These are phyloP conservation scores for Pachycephus smyrnensis DNA, from an alignment of 2,888 invertebrate species.

Conservation along the genomic window DNA sequence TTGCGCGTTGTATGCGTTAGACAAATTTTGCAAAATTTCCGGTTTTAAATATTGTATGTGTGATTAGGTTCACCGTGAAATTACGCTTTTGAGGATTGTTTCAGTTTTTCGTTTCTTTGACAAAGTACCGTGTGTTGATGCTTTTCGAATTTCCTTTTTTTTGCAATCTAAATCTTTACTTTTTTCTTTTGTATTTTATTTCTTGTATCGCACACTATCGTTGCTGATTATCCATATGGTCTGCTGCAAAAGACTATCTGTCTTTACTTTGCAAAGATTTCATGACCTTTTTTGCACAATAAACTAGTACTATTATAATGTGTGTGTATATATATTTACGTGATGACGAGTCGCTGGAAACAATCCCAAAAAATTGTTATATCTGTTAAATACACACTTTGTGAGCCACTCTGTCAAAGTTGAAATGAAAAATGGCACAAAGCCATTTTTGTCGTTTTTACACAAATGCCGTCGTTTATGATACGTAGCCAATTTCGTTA, in stretches of 20 bases:
- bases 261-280: too few relatives aligned
- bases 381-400: slow-evolving; percentile 14
- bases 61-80: neutral
- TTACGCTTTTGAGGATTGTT: neutral
- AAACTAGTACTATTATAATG: neutral
- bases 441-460: neutral
- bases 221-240: too few relatives aligned
- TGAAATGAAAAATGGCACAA: neutral
- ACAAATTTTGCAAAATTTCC: neutral
- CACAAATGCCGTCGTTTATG: neutral
- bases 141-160: neutral
- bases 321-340: neutral
- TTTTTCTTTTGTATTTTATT: too few relatives aligned
- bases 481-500: neutral
- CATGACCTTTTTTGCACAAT: too few relatives aligned
- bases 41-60: too few relatives aligned
- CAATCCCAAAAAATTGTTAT: neutral
- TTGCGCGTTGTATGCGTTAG: neutral
- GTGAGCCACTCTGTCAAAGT: slow-evolving; percentile 50
- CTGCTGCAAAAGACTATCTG: too few relatives aligned
- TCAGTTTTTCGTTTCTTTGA: neutral
- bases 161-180: neutral
- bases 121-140: neutral
- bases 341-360: neutral
- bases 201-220: too few relatives aligned